Conservation (phyloP, 2,113 vertebrate genomes). For the Seriola quinqueradiata region DNA sequence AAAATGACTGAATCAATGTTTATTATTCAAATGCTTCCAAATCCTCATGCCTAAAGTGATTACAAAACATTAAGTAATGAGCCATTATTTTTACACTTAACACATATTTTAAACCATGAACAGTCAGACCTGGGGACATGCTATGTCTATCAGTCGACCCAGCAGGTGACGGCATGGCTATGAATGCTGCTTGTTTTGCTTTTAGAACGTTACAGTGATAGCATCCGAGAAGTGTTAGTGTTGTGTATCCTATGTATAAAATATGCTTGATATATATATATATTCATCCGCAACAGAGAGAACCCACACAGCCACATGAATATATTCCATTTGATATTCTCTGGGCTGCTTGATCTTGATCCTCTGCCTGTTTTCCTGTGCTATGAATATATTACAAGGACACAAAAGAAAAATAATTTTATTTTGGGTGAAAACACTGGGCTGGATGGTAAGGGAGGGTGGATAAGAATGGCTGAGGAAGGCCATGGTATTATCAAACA, state of each 20-base stretch:
- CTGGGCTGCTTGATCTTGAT: constrained; percentile 71
- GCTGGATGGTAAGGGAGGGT: constrained; percentile 11
- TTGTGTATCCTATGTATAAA: constrained; percentile 50
- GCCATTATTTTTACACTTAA: background rate
- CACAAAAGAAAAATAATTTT: constrained; percentile 70
- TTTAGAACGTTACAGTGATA: background rate
- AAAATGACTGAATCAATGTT: background rate
- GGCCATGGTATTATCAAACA: constrained; percentile 55
- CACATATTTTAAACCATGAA: background rate
- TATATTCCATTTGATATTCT: constrained; percentile 82
- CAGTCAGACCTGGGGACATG: background rate
- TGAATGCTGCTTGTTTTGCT: background rate
- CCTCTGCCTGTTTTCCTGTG: constrained; percentile 66
- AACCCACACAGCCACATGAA: constrained; percentile 65
- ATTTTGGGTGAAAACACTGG: constrained; percentile 44
- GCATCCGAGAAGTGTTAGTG: constrained; percentile 26
- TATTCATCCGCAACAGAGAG: constrained; percentile 40
- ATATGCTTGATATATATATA: constrained; percentile 18
- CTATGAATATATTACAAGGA: constrained; percentile 77
- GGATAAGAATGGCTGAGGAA: constrained; percentile 63
- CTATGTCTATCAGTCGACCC: background rate
- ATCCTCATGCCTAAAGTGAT: background rate
- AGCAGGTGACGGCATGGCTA: background rate
- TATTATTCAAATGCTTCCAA: background rate
- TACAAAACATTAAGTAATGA: constrained; percentile 9